Base-by-base conservation (phyloP, 2,113 vertebrate genomes). In the Mirounga angustirostris region DNA sequence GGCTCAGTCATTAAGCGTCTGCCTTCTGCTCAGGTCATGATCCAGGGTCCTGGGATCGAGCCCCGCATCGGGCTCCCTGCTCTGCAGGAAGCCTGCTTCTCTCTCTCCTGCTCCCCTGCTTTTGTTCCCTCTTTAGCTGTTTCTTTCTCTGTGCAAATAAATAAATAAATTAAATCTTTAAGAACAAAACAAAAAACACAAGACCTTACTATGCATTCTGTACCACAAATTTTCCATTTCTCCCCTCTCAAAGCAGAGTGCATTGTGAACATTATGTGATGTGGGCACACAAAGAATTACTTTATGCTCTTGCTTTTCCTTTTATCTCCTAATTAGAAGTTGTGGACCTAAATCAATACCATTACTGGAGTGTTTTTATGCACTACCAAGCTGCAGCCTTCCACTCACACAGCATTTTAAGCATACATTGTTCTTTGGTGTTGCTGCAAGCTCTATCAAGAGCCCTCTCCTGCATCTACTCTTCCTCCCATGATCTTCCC, bases 301-400 rank as follows among this genome's bases (percentile, higher is more conserved):
- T 40, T 54, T 54, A 11, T 26, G 33, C 7, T 83, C 71, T 82
- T 36, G 46, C 21, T 24, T 92, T 91, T 89, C 54, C 85, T 76
- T 96, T 96, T 97, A 83, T 96, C 91, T 95, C 58, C 86, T 97
- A 94, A 97, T 98, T 96, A 93, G 82, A 93, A 94, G 73, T 56
- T 91, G 96, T 2, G 56, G 78, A 59, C 54, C 73, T 95, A 54
- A 91, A 95, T 96, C 91, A 74, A 96, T 96, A 91, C 65, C 43
- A 54, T 93, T 79, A 56, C 21, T 93, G 85, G 54, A 73, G 89
- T 85, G 85, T 82, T 93, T 84, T 76, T 69, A 33, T 76, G 89
- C 54, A 43, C 59, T 46, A 36, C 54, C 81, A 87, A 78, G n/a
- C 61, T 83, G 30, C 33, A 24, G 40, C 67, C 63, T 91, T 10